Percentiles rank a stretch among this genome's conserved stretches.
Conservation (phyloP, 2,888 invertebrate genomes). For the Andrena dorsata region DNA sequence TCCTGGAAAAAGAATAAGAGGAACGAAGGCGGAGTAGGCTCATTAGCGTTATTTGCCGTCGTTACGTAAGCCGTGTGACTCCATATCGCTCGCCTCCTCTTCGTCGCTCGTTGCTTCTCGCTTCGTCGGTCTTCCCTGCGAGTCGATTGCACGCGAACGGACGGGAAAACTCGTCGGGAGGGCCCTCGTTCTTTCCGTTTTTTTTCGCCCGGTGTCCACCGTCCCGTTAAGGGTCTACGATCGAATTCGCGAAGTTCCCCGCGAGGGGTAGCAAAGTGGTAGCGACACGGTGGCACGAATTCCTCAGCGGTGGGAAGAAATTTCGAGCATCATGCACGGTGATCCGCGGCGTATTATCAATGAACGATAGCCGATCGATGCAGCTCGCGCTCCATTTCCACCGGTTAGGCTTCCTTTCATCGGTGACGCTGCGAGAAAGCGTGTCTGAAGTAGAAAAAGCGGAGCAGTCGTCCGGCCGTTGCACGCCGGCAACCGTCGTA, state of each 20-base stretch:
- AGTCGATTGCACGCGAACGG: constrained; percentile 44
- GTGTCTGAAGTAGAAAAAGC: constrained; percentile 54
- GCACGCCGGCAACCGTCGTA: constrained; percentile 19
- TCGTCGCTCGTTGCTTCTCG: constrained; percentile 39
- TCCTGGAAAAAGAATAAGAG: constrained; percentile 67
- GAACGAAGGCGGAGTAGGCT: constrained; percentile 79
- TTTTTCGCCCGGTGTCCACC: constrained; percentile 2
- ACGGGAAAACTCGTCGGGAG: constrained; percentile 12
- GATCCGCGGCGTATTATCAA: constrained; percentile 36
- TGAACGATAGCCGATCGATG: constrained; percentile 47
- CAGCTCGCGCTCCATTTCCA: constrained; percentile 51
- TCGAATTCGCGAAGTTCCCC: too few relatives aligned
- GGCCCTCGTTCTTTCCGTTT: not conserved
- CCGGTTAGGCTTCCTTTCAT: constrained; percentile 38
- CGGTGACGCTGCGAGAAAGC: constrained; percentile 48
- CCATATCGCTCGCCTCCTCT: constrained; percentile 57
- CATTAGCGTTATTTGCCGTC: constrained; percentile 85
- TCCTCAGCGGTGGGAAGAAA: not conserved
- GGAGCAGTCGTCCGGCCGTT: constrained; percentile 51
- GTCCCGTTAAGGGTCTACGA: constrained; percentile 19
- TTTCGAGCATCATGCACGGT: not conserved
- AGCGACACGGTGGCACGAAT: too few relatives aligned
- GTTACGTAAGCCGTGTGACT: constrained; percentile 81
- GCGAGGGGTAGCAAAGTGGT: too few relatives aligned
- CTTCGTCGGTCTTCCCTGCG: constrained; percentile 34